Percentiles rank a stretch among this genome's conserved stretches.
Conservation (phyloP, 92 coral and sea anemone species). For the Heliopora coerulea region DNA sequence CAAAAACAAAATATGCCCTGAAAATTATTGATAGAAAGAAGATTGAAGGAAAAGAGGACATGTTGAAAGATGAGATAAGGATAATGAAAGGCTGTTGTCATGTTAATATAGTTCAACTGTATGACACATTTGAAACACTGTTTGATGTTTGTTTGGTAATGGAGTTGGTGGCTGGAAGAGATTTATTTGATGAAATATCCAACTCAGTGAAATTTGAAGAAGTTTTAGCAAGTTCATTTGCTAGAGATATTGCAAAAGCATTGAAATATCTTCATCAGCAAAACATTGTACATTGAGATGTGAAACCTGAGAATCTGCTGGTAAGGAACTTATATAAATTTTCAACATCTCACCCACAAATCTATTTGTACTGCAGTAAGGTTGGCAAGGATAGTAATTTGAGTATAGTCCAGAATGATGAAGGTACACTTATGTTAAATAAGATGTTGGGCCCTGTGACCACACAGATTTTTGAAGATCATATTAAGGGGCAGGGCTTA, state of each 20-base stretch:
- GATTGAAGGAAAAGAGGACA: conserved; percentile 84
- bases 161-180: conserved; percentile 89
- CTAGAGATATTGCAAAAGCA: conserved; percentile 79
- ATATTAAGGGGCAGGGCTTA: too few species aligned
- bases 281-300: conserved; percentile 86
- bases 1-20: conserved; percentile 75
- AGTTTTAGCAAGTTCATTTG: conserved; percentile 69
- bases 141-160: conserved; percentile 82
- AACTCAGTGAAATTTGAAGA: conserved; percentile 89
- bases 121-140: conserved; percentile 74
- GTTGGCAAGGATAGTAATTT: too few species aligned
- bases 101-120: conserved; percentile 80
- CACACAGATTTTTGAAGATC: too few species aligned
- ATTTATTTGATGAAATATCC: conserved; percentile 91
- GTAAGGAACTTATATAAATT: conserved; percentile 78
- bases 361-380: too few species aligned
- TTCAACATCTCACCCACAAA: too few species aligned
- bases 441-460: too few species aligned
- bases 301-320: conserved; percentile 95
- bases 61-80: conserved; percentile 88
- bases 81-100: conserved; percentile 91
- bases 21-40: conserved; percentile 91
- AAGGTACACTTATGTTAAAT: too few species aligned
- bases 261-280: conserved; percentile 83
- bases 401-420: too few species aligned